Base-by-base conservation (phyloP, 2,797 vertebrate species). In the Nyctalus aviator region DNA sequence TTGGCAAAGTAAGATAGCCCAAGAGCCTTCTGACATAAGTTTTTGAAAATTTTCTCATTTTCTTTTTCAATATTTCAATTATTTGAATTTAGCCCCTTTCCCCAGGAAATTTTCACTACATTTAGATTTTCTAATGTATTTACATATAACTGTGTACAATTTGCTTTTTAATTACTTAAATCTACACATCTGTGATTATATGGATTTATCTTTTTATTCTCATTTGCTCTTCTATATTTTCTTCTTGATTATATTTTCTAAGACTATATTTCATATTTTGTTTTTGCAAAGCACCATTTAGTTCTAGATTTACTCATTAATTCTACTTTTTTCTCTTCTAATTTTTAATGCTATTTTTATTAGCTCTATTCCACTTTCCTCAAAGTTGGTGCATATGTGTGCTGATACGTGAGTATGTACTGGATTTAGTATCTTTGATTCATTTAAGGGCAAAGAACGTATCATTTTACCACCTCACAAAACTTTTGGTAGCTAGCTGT, bases 111-210 rank as follows among this genome's bases (percentile, higher is more conserved):
- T 18, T 76, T 91, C 4, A 68, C 46, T 91, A 90, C 37, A 73
- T 85, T 72, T 76, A 94, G 37, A 44, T 44, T 85, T 59, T 59
- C n/a, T 84, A 77, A 77, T 59, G 35, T 59, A 93, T 76, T 94
- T 75, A 81, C n/a, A 84, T 72, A 55, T 20, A 62, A 84, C 69
- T 87, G 17, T 53, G 27, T 6, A 79, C 66, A 94, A 27, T 89
- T 79, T 66, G 14, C 14, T 77, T 93, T 90, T 88, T 78, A 78
- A 90, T 68, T 92, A 93, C 75, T 86, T 78, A 93, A 95, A 89
- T 76, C 71, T 59, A 76, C 6, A 41, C 8, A 53, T 44, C 44
- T 66, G n/a, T 84, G 44, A 92, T 35, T 83, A 57, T 41, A 37
- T 21, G 44, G 21, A 50, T 85, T 90, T 72, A 68, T 9, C 3